These are phyloP conservation scores for Drosophila navojoa DNA, from an alignment of 1,140 invertebrate genomes.

Conservation along the genomic window DNA sequence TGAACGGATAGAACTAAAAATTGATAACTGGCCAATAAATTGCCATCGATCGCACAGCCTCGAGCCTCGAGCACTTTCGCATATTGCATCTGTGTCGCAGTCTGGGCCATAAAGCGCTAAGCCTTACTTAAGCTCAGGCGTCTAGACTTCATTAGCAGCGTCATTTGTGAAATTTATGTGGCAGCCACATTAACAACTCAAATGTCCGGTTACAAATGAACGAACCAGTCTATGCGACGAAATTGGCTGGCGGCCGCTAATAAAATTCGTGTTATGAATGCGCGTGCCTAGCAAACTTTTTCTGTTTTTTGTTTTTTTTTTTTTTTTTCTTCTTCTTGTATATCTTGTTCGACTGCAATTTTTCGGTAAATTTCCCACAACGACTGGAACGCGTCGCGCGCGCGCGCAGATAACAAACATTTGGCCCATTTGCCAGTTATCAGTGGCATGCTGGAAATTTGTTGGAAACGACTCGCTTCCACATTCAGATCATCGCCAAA, in stretches of 20 bases:
- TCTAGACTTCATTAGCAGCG: slow-evolving; percentile 79
- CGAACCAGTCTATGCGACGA: slow-evolving; percentile 37
- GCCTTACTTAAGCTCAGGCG: slow-evolving; percentile 35
- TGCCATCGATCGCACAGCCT: slow-evolving; percentile 9
- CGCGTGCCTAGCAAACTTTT: slow-evolving; percentile 20
- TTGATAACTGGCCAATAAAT: slow-evolving; percentile 34
- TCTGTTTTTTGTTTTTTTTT: not conserved
- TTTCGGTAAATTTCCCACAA: slow-evolving; percentile 71
- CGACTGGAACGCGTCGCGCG: not conserved
- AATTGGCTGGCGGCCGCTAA: not conserved
- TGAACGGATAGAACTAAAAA: slow-evolving; percentile 10
- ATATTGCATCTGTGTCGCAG: slow-evolving; percentile 6
- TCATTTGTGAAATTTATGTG: slow-evolving; percentile 80
- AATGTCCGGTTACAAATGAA: slow-evolving; percentile 12
- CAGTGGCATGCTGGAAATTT: not conserved
- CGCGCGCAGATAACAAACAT: slow-evolving; percentile 22
- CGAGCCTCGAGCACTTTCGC: slow-evolving; percentile 14
- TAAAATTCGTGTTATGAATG: slow-evolving; percentile 14
- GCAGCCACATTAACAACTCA: slow-evolving; percentile 70
- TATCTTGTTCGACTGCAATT: slow-evolving; percentile 54
- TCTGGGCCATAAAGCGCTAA: slow-evolving; percentile 34
- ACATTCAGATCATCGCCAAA: not conserved
- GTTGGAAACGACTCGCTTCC: not conserved
- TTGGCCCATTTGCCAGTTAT: slow-evolving; percentile 21
- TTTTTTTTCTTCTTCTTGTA: not conserved